phyloP scores from a whole-genome alignment of 2,113 vertebrate species.

The Jaculus jaculus region DNA sequence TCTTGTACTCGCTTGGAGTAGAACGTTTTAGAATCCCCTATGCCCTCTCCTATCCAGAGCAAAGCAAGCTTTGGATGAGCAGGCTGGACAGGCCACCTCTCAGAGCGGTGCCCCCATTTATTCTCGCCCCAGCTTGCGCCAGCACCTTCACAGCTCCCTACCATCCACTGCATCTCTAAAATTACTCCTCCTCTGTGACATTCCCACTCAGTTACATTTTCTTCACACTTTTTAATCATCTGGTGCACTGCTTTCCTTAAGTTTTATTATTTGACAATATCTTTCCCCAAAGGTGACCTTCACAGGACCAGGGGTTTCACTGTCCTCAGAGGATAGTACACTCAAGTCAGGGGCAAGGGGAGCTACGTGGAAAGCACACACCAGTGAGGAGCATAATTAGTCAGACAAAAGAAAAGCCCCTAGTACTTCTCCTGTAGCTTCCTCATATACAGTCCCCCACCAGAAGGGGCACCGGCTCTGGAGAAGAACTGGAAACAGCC shows the following conservation, averaged over 20 bases:
- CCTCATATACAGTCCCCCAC: too few species aligned
- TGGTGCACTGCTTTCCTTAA: neutral
- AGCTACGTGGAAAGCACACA: too few species aligned
- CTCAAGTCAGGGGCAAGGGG: too few species aligned
- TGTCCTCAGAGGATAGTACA: neutral
- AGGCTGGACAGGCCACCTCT: too few species aligned
- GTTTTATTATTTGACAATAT: neutral
- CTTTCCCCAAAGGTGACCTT: neutral
- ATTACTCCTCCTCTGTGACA: neutral
- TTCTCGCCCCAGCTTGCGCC: neutral
- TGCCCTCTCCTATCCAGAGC: neutral
- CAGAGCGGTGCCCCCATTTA: accelerated
- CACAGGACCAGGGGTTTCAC: neutral
- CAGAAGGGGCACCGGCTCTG: too few species aligned
- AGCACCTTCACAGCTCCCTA: accelerated
- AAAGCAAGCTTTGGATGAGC: neutral
- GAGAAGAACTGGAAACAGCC: too few species aligned
- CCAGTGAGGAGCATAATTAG: too few species aligned
- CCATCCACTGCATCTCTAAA: neutral
- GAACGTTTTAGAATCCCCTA: neutral
- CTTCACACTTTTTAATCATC: neutral
- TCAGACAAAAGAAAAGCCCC: too few species aligned
- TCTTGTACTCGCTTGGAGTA: neutral
- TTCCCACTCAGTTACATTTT: neutral
- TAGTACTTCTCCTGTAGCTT: too few species aligned